Conservation (phyloP, 2,797 vertebrate species). For the Trichosurus vulpecula region DNA sequence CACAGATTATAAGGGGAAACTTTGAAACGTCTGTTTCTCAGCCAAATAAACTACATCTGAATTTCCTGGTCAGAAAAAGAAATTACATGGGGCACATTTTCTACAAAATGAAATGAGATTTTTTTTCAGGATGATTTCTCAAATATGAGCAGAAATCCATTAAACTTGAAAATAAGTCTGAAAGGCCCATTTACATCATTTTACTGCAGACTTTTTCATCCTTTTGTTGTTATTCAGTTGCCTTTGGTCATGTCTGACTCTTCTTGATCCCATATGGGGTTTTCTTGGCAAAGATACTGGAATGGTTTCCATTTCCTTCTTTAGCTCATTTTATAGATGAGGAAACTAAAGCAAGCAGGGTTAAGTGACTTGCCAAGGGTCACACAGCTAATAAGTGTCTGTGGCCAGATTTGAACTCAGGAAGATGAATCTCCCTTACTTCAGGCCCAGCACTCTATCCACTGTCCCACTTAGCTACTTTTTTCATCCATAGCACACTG, state of each 20-base stretch:
- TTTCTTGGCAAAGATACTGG: too few relatives aligned
- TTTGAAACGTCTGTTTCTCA: not conserved
- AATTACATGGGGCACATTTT: not conserved
- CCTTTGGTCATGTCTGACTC: too few relatives aligned
- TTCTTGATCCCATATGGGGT: too few relatives aligned
- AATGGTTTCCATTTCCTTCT: not conserved
- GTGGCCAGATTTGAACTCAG: not conserved
- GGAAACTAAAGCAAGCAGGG: not conserved
- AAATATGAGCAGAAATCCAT: slow-evolving; percentile 54
- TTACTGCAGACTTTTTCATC: slow-evolving; percentile 50
- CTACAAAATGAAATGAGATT: slow-evolving; percentile 30
- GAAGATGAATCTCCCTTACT: too few relatives aligned
- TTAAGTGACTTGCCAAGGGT: not conserved
- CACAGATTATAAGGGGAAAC: not conserved
- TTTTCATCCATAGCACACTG: fast-evolving
- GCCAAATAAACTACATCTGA: not conserved
- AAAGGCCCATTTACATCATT: slow-evolving; percentile 51
- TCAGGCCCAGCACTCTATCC: not conserved
- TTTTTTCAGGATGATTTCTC: slow-evolving; percentile 63
- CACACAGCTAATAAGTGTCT: not conserved
- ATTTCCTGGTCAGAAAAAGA: slow-evolving; percentile 40
- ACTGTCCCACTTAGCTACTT: not conserved
- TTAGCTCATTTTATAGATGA: not conserved
- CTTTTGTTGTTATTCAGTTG: too few relatives aligned
- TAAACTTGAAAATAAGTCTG: slow-evolving; percentile 47